Evolutionary conservation across 1,140 invertebrate genomes (phyloP).

Genomic region (Drosophila tristis): DNA sequence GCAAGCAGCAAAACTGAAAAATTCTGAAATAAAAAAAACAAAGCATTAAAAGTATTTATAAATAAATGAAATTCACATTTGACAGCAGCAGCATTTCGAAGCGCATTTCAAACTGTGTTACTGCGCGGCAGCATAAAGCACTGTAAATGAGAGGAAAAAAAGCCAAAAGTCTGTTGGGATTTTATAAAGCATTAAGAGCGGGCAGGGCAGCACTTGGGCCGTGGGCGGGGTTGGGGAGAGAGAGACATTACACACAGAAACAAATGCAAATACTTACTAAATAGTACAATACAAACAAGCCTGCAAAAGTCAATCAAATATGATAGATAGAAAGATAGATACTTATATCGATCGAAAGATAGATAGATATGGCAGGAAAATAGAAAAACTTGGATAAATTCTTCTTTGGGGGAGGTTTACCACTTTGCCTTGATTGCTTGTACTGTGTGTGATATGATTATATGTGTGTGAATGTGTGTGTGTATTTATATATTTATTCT

Average conservation of each 20-base stretch:
- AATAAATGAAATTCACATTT: constrained; percentile 39
- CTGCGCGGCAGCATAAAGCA: constrained; percentile 58
- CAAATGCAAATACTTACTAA: constrained; percentile 80
- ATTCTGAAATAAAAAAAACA: constrained; percentile 34
- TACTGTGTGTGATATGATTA: constrained; percentile 2
- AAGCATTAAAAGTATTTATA: constrained; percentile 19
- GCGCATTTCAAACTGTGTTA: constrained; percentile 71
- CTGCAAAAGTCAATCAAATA: constrained; percentile 72
- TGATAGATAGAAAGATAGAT: constrained; percentile 43
- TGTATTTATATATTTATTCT: constrained; percentile 41
- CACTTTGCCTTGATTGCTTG: constrained; percentile 27
- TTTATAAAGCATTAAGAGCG: constrained; percentile 19
- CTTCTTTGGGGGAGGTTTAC: constrained; percentile 27
- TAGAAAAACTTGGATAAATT: constrained; percentile 42
- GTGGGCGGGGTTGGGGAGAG: neutral
- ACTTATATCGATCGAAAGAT: constrained; percentile 5
- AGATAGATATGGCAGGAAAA: constrained; percentile 9
- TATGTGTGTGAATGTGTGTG: constrained; percentile 1
- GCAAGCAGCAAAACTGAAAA: constrained; percentile 56
- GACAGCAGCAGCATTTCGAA: constrained; percentile 57
- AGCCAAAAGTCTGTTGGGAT: constrained; percentile 52
- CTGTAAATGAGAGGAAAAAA: constrained; percentile 68
- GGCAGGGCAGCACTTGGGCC: constrained; percentile 4
- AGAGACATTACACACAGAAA: constrained; percentile 46
- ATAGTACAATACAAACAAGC: constrained; percentile 76